phyloP scores from a whole-genome alignment of 1,140 invertebrate species.

The Cyphomyrmex costatus region DNA sequence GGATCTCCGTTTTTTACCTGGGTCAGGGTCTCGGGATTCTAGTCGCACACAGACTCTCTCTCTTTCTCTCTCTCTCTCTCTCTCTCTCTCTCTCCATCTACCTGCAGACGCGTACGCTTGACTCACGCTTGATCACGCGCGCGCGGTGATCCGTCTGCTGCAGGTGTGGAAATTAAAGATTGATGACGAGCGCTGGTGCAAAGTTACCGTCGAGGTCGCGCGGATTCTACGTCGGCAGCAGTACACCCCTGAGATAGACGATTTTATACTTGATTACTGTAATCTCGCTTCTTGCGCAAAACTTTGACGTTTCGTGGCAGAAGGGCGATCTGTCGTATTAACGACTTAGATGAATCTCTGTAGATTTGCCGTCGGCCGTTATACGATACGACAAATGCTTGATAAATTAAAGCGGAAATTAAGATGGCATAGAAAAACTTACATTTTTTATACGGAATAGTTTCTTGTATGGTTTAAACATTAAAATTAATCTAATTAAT shows the following conservation, averaged over 20 bases:
- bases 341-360: conserved; percentile 14
- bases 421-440: not conserved
- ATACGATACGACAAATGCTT: not conserved
- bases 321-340: conserved; percentile 17
- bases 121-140: no score
- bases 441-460: not conserved
- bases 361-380: not conserved
- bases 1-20: conserved; percentile 39
- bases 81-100: not conserved
- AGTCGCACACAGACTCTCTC: not conserved
- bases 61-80: not conserved
- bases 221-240: conserved; percentile 12
- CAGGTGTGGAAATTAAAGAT: conserved; percentile 64
- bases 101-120: not conserved
- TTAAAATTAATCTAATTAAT: not conserved
- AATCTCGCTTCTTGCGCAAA: conserved; percentile 14
- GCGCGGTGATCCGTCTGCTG: not conserved
- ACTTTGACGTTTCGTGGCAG: not conserved
- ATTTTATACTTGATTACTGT: conserved; percentile 47
- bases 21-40: conserved; percentile 25
- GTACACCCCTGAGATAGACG: not conserved
- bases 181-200: conserved; percentile 43
- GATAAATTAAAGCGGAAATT: not conserved
- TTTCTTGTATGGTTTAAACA: not conserved
- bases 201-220: conserved; percentile 49